Evolutionary conservation across 2,888 invertebrate species (phyloP).

Genomic region (Aricia artaxerxes): DNA sequence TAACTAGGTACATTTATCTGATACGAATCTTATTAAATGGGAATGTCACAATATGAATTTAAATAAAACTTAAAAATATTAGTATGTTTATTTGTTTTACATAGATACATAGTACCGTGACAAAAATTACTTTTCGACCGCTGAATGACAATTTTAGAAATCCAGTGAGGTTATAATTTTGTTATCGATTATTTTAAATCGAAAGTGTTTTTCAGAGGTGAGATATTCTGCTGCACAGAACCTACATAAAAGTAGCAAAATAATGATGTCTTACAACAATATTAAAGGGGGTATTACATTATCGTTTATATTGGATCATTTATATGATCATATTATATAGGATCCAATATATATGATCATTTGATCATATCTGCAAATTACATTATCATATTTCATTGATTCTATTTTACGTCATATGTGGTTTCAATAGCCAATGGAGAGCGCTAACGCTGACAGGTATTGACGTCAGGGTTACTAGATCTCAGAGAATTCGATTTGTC

Average conservation of each 20-base stretch:
- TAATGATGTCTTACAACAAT: neutral
- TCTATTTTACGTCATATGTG: too few species aligned
- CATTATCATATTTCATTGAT: too few species aligned
- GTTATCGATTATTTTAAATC: neutral
- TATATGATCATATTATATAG: too few species aligned
- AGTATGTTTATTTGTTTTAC: conserved; percentile 69
- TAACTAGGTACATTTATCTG: neutral
- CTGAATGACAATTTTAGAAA: neutral
- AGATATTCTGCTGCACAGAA: neutral
- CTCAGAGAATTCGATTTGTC: too few species aligned
- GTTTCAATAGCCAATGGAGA: too few species aligned
- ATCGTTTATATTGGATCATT: too few species aligned
- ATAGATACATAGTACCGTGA: conserved; percentile 53
- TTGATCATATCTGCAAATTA: too few species aligned
- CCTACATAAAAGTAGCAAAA: neutral
- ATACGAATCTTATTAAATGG: neutral
- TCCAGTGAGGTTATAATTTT: neutral
- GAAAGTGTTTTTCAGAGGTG: neutral
- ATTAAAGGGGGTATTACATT: neutral
- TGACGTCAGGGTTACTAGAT: too few species aligned
- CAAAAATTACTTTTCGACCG: conserved; percentile 27
- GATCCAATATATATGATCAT: too few species aligned
- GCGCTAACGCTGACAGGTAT: too few species aligned
- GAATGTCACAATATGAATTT: conserved; percentile 50
- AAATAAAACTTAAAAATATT: conserved; percentile 73